Evolutionary conservation across 2,888 invertebrate species (phyloP).

Genomic region (Erannis defoliaria): DNA sequence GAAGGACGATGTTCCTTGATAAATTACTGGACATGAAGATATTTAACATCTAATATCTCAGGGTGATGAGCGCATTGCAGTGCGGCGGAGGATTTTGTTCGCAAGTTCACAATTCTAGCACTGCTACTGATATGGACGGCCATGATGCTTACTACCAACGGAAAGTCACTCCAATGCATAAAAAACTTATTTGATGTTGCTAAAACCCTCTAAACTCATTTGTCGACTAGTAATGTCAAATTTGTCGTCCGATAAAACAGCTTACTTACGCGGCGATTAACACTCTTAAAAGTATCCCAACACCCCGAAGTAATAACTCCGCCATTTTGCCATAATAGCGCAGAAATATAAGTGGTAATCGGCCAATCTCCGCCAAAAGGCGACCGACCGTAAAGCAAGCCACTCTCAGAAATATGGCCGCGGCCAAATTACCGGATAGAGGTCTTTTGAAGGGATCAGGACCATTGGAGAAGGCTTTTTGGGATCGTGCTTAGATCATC

Average conservation of each 20-base stretch:
- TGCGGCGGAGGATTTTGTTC: too few species aligned
- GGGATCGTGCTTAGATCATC: conserved; percentile 4
- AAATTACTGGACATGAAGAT: too few species aligned
- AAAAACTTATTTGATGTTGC: too few species aligned
- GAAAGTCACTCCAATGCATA: too few species aligned
- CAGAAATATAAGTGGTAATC: conserved; percentile 28
- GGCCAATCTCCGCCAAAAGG: conserved; percentile 27
- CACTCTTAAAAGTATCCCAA: conserved; percentile 2
- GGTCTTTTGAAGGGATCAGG: conserved; percentile 13
- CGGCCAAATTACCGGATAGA: conserved; percentile 25
- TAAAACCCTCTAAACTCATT: neutral
- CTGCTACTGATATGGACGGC: too few species aligned
- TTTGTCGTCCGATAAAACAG: neutral
- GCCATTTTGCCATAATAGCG: conserved; percentile 13
- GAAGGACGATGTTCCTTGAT: too few species aligned
- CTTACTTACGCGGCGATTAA: neutral
- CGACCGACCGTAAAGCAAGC: conserved; percentile 18
- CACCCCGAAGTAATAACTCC: conserved; percentile 7
- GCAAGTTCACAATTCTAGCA: too few species aligned
- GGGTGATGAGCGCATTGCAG: too few species aligned
- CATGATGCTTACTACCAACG: too few species aligned
- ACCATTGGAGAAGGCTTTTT: conserved; percentile 9
- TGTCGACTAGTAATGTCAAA: too few species aligned
- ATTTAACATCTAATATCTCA: too few species aligned
- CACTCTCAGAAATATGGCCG: conserved; percentile 29